Conservation (phyloP, 2,888 invertebrate species). For the Ormyrus thymus region DNA sequence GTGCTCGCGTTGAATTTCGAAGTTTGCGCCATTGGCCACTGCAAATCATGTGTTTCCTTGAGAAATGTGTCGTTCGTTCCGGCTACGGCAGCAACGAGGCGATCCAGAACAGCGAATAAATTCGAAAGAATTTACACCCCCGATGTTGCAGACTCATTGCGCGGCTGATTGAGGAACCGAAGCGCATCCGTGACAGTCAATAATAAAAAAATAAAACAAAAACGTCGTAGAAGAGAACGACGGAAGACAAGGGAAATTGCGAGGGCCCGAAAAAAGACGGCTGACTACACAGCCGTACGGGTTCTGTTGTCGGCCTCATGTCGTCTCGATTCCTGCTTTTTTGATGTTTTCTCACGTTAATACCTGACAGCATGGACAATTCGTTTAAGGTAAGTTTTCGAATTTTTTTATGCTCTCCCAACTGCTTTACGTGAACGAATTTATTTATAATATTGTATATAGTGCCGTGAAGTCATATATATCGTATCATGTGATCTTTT, state of each 20-base stretch:
- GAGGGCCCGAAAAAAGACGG: constrained; percentile 40
- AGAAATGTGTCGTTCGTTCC: constrained; percentile 43
- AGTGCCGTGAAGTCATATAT: constrained; percentile 24
- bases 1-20: constrained; percentile 28
- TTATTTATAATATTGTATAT: constrained; percentile 42
- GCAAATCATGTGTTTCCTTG: constrained; percentile 46
- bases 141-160: constrained; percentile 16
- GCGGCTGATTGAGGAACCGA: not conserved
- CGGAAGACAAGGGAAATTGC: not conserved
- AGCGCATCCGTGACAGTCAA: not conserved
- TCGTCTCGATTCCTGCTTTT: constrained; percentile 46
- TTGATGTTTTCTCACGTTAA: constrained; percentile 56
- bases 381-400: constrained; percentile 47
- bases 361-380: constrained; percentile 56
- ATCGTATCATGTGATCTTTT: constrained; percentile 54
- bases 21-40: constrained; percentile 41
- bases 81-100: constrained; percentile 45
- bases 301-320: constrained; percentile 55
- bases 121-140: constrained; percentile 1
- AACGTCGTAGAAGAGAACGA: not conserved
- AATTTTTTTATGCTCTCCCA: too few relatives aligned
- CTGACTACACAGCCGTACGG: constrained; percentile 43
- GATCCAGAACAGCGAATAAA: constrained; percentile 20
- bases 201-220: constrained; percentile 8
- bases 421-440: too few relatives aligned